phyloP scores from a whole-genome alignment of 1,140 invertebrate species.

The Catajapyx aquilonaris region DNA sequence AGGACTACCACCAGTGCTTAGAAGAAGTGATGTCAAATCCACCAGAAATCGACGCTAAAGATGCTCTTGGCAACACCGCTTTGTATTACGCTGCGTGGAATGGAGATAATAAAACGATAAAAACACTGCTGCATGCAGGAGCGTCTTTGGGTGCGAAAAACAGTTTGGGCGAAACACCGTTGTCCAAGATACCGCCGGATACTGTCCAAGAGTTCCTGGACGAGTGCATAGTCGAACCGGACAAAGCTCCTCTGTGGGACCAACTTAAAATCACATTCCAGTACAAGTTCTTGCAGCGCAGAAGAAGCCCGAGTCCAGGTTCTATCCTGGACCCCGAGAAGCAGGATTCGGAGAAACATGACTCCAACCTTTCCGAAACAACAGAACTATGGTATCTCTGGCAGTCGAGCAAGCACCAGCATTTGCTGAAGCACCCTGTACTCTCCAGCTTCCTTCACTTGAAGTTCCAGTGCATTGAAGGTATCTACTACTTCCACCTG shows the following conservation, averaged over 20 bases:
- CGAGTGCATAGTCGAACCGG: slow-evolving; percentile 38
- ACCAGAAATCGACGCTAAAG: slow-evolving; percentile 25
- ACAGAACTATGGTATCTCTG: slow-evolving; percentile 40
- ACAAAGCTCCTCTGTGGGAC: slow-evolving; percentile 33
- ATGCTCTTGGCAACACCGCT: slow-evolving; percentile 49
- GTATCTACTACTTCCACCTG: no score
- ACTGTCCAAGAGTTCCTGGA: slow-evolving; percentile 44
- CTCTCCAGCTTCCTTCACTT: slow-evolving; percentile 57
- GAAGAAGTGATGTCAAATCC: no score
- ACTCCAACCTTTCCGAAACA: no score
- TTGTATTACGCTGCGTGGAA: slow-evolving; percentile 59
- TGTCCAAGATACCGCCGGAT: slow-evolving; percentile 40
- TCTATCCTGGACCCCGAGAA: background rate
- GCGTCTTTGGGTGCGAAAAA: slow-evolving; percentile 48
- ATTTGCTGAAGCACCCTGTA: slow-evolving; percentile 53
- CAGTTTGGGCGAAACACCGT: slow-evolving; percentile 36
- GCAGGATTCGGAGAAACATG: slow-evolving; percentile 8
- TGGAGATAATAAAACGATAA: slow-evolving; percentile 31
- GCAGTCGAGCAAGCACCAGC: slow-evolving; percentile 32
- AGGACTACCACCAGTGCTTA: slow-evolving; percentile 13
- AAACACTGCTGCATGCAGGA: slow-evolving; percentile 36
- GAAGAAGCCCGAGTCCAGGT: background rate
- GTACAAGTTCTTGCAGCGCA: background rate
- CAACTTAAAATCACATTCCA: background rate
- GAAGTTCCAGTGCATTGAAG: slow-evolving; percentile 56